These are phyloP conservation scores for Serilophus lunatus DNA, from an alignment of 2,113 vertebrate genomes.

Conservation along the genomic window DNA sequence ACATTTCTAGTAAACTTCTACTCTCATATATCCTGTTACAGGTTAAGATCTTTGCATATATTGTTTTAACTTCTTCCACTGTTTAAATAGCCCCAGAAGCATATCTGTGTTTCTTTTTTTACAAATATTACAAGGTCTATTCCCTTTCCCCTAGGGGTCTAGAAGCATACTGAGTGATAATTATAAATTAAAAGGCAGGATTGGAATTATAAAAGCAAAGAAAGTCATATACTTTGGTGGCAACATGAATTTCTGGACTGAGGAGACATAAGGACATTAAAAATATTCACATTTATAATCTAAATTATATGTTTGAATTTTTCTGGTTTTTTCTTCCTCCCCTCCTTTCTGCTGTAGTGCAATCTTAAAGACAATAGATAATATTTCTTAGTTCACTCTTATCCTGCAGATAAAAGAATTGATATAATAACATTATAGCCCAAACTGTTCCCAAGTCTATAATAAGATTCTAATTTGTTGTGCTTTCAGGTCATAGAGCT, in stretches of 20 bases:
- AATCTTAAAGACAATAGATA: background rate
- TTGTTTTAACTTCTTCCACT: background rate
- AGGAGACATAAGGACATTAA: background rate
- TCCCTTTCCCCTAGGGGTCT: background rate
- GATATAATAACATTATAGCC: background rate
- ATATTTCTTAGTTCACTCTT: background rate
- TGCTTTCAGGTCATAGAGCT: background rate
- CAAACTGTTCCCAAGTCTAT: background rate
- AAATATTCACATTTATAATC: too few species aligned
- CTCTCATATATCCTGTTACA: background rate
- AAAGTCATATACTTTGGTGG: background rate
- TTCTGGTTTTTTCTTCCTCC: background rate
- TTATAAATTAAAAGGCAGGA: background rate
- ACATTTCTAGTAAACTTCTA: background rate
- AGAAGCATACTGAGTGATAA: background rate
- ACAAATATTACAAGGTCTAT: background rate
- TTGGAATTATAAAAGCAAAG: background rate
- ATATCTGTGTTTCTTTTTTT: background rate
- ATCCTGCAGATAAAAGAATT: background rate
- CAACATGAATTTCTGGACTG: background rate
- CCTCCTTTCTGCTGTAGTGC: background rate
- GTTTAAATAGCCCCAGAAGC: background rate
- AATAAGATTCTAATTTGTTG: background rate
- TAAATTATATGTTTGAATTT: too few species aligned
- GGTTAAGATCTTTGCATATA: background rate